Evolutionary conservation across 2,888 invertebrate species (phyloP).

Genomic region (Diabrotica balteata): DNA sequence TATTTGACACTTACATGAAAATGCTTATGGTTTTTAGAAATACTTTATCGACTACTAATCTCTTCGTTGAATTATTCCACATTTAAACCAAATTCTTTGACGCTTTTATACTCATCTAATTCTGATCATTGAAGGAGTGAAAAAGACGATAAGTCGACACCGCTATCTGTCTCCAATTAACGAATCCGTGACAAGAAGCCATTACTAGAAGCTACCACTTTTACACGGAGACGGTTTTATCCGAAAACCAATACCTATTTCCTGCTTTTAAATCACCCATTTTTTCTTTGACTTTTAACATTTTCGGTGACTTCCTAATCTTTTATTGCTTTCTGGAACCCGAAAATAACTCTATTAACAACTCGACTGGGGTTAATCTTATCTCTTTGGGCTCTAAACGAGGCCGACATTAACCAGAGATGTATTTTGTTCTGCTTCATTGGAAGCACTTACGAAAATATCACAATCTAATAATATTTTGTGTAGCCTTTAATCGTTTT

Average conservation of each 20-base stretch:
- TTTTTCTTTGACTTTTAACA: constrained; percentile 1
- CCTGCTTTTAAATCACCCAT: constrained; percentile 7
- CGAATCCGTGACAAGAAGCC: constrained; percentile 6
- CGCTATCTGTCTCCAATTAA: constrained; percentile 4
- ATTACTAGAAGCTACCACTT: constrained; percentile 7
- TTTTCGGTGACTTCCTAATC: constrained; percentile 13
- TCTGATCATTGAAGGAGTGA: neutral
- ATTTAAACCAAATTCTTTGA: too few species aligned
- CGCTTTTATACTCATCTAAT: too few species aligned
- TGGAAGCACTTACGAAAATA: too few species aligned
- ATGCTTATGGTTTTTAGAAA: too few species aligned
- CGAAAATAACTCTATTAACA: constrained; percentile 18
- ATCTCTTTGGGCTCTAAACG: constrained; percentile 10
- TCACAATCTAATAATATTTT: too few species aligned
- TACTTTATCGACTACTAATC: too few species aligned
- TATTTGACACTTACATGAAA: too few species aligned
- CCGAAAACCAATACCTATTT: constrained; percentile 10
- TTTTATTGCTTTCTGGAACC: constrained; percentile 14
- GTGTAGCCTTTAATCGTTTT: too few species aligned
- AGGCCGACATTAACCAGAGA: neutral
- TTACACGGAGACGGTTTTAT: constrained; percentile 7
- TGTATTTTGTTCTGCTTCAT: too few species aligned
- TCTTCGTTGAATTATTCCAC: too few species aligned
- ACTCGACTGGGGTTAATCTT: constrained; percentile 14
- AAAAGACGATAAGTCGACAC: neutral